Conservation (phyloP, 2,888 invertebrate species). For the Vesta saturnalis region DNA sequence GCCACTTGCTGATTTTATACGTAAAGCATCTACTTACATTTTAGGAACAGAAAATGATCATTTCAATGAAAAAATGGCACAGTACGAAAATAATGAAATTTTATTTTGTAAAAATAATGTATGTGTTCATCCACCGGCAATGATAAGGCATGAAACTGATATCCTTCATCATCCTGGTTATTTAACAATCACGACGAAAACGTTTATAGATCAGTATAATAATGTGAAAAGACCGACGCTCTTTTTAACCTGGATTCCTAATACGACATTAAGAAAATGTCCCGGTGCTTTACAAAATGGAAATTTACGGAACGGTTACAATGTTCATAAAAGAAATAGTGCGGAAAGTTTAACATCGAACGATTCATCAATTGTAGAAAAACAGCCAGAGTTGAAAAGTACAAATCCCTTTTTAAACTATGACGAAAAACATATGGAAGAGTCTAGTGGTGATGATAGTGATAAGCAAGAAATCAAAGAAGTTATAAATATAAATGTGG, state of each 20-base stretch:
- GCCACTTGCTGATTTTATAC: conserved; percentile 81
- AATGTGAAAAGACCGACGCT: conserved; percentile 82
- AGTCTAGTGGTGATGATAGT: conserved; percentile 59
- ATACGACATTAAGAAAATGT: conserved; percentile 86
- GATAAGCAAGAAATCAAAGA: conserved; percentile 53
- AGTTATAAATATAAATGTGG: conserved; percentile 60
- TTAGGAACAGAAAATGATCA: conserved; percentile 72
- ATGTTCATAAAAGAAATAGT: conserved; percentile 57
- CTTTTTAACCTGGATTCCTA: conserved; percentile 95
- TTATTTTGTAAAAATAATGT: conserved; percentile 96
- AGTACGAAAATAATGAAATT: conserved; percentile 85
- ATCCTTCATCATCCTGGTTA: conserved; percentile 93
- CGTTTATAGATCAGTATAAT: conserved; percentile 81
- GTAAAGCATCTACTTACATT: conserved; percentile 82
- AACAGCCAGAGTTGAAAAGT: conserved; percentile 60
- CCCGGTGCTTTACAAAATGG: conserved; percentile 70
- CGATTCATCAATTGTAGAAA: conserved; percentile 61
- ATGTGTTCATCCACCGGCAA: conserved; percentile 93
- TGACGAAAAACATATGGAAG: conserved; percentile 55
- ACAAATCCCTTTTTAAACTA: conserved; percentile 64
- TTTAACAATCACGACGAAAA: conserved; percentile 86
- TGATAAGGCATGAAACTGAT: conserved; percentile 83
- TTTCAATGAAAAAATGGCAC: conserved; percentile 65
- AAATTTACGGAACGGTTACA: conserved; percentile 52
- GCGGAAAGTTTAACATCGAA: conserved; percentile 58